Conservation (phyloP, 1,140 invertebrate genomes). For the Dendroctonus valens region DNA sequence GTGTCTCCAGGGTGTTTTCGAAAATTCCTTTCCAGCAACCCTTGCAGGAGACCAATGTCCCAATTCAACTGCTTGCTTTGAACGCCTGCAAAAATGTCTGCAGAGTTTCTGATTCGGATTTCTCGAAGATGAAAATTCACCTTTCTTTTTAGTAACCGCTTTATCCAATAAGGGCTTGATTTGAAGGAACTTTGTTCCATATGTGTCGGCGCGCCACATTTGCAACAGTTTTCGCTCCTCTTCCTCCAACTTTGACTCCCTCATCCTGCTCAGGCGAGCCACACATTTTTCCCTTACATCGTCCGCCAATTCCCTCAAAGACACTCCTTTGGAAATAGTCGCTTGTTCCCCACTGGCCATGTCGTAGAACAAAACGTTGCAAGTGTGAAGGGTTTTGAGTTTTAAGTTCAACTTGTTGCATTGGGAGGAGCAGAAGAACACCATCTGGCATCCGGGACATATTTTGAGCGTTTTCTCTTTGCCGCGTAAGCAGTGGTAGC, state of each 20-base stretch:
- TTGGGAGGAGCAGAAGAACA: conserved; percentile 42
- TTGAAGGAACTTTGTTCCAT: conserved; percentile 26
- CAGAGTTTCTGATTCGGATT: not conserved
- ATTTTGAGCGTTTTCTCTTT: conserved; percentile 31
- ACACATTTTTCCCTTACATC: not conserved
- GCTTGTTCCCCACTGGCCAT: not conserved
- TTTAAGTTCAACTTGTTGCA: conserved; percentile 41
- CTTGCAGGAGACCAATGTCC: conserved; percentile 2
- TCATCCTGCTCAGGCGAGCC: not conserved
- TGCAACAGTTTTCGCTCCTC: conserved; percentile 18
- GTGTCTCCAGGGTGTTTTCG: conserved; percentile 12
- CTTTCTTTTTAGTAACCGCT: not conserved
- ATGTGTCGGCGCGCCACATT: conserved; percentile 20
- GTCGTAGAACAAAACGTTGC: conserved; percentile 39
- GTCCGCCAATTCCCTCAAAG: conserved; percentile 1
- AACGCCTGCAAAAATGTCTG: not conserved
- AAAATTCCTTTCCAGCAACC: conserved; percentile 10
- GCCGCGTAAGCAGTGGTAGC: conserved; percentile 40
- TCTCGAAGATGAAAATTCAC: not conserved
- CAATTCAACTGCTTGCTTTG: conserved; percentile 5
- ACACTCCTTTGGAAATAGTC: not conserved
- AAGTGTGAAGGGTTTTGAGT: conserved; percentile 31
- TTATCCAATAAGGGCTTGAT: conserved; percentile 2
- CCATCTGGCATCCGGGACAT: conserved; percentile 40
- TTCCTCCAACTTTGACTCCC: conserved; percentile 6